Percentiles rank a stretch among this genome's conserved stretches.
phyloP scores from a whole-genome alignment of 1,140 invertebrate species.

The Chelonus insularis region DNA sequence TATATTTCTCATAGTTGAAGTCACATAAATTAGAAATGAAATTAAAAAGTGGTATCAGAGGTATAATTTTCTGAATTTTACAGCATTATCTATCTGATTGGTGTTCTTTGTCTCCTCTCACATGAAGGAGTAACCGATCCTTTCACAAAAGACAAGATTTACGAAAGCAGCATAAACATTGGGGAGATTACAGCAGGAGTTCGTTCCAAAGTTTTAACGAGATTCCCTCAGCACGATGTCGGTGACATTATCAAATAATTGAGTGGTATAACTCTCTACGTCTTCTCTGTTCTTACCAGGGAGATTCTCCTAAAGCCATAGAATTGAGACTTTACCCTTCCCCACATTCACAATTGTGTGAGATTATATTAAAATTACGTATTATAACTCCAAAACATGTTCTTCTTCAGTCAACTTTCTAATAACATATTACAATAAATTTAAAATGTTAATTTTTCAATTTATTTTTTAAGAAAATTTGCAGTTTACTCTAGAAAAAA shows the following conservation, averaged over 20 bases:
- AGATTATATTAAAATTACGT: background rate
- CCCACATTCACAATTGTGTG: background rate
- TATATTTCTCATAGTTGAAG: no score
- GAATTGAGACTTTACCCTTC: conserved; percentile 37
- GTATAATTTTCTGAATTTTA: background rate
- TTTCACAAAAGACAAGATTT: conserved; percentile 32
- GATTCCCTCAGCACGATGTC: conserved; percentile 55
- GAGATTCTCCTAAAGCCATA: conserved; percentile 36
- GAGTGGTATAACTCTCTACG: conserved; percentile 55
- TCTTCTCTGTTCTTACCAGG: conserved; percentile 47
- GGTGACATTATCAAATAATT: conserved; percentile 60
- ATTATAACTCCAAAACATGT: background rate
- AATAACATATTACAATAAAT: no score
- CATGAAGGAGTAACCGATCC: background rate
- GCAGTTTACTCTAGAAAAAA: no score
- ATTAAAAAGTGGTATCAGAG: conserved; percentile 24
- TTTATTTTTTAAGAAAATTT: no score
- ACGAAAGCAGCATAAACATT: conserved; percentile 55
- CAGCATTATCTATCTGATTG: background rate
- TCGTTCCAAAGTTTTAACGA: conserved; percentile 59
- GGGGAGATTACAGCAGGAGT: conserved; percentile 57
- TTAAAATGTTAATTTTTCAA: background rate
- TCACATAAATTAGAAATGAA: conserved; percentile 16
- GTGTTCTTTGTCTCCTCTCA: background rate
- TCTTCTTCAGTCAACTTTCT: background rate